Percentiles rank a stretch among this genome's conserved stretches.
Conservation (phyloP, 2,113 vertebrate species). For the Sphaerodactylus townsendi region DNA sequence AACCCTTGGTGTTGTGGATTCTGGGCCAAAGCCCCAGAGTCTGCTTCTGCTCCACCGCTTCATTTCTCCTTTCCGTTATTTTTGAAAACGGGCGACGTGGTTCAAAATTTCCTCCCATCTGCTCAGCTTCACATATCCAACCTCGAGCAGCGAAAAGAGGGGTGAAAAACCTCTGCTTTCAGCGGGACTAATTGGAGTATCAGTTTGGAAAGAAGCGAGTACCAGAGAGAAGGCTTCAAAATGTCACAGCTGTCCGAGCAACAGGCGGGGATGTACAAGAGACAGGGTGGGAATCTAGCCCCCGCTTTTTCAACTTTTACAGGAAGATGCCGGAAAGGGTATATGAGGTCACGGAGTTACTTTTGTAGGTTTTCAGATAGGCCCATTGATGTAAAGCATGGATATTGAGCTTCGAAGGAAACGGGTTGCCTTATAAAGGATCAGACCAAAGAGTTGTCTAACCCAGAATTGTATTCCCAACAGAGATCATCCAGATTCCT, state of each 20-base stretch:
- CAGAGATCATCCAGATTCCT: not conserved
- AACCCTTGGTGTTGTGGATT: not conserved
- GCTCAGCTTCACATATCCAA: constrained; percentile 24
- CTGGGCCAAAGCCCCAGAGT: not conserved
- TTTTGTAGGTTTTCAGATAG: constrained; percentile 37
- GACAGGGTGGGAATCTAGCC: not conserved
- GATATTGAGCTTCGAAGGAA: constrained; percentile 39
- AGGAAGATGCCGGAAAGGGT: constrained; percentile 21
- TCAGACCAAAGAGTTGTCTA: not conserved
- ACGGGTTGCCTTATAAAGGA: not conserved
- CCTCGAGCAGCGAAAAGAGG: constrained; percentile 29
- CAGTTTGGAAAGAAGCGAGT: constrained; percentile 35
- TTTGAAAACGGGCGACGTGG: constrained; percentile 18
- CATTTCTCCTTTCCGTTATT: constrained; percentile 25
- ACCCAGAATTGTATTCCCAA: not conserved
- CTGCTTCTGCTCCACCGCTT: not conserved
- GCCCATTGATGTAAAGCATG: constrained; percentile 31
- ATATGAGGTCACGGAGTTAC: constrained; percentile 25
- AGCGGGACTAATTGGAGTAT: constrained; percentile 46
- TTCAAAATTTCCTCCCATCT: constrained; percentile 19
- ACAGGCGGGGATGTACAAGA: constrained; percentile 12
- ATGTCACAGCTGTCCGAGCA: constrained; percentile 28
- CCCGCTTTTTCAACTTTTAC: constrained; percentile 20
- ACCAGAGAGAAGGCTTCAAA: constrained; percentile 37
- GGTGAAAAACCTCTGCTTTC: constrained; percentile 20